Conservation (phyloP, 2,888 invertebrate genomes). For the Oscheius sp. region DNA sequence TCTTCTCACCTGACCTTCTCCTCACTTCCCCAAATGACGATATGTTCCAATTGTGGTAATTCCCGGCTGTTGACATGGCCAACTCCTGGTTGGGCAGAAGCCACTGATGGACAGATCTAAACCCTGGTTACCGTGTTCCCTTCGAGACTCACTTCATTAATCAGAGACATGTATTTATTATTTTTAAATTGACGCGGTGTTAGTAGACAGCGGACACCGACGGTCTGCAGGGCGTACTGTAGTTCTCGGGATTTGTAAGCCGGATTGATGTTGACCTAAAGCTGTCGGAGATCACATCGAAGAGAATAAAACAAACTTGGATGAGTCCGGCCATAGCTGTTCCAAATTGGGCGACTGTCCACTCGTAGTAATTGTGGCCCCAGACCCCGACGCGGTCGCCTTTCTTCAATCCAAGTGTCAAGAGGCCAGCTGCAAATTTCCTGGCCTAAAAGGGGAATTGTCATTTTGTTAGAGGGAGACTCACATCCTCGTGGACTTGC, state of each 20-base stretch:
- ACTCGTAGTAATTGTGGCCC: slow-evolving; percentile 83
- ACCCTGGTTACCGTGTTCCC: not conserved
- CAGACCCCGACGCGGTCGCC: slow-evolving; percentile 86
- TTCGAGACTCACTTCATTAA: slow-evolving; percentile 42
- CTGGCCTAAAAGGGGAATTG: slow-evolving; percentile 78
- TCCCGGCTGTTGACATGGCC: slow-evolving; percentile 16
- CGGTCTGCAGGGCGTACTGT: slow-evolving; percentile 82
- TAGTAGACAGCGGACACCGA: slow-evolving; percentile 79
- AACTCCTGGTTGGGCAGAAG: slow-evolving; percentile 16
- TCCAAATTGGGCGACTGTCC: slow-evolving; percentile 82
- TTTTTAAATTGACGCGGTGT: slow-evolving; percentile 79
- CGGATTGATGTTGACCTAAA: slow-evolving; percentile 83
- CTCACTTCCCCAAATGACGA: slow-evolving; percentile 33
- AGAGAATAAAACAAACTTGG: too few relatives aligned
- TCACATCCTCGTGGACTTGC: slow-evolving; percentile 68
- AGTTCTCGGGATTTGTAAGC: slow-evolving; percentile 82
- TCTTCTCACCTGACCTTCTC: slow-evolving; percentile 25
- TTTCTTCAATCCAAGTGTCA: slow-evolving; percentile 80
- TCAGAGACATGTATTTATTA: slow-evolving; percentile 77
- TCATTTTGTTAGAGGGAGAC: slow-evolving; percentile 28
- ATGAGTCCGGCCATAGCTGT: slow-evolving; percentile 82
- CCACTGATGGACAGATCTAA: slow-evolving; percentile 22
- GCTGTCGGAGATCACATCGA: too few relatives aligned
- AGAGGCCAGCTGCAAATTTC: slow-evolving; percentile 81
- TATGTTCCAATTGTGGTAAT: slow-evolving; percentile 32